Conservation (phyloP, 2,888 invertebrate species). For the Drosophila algonquin region DNA sequence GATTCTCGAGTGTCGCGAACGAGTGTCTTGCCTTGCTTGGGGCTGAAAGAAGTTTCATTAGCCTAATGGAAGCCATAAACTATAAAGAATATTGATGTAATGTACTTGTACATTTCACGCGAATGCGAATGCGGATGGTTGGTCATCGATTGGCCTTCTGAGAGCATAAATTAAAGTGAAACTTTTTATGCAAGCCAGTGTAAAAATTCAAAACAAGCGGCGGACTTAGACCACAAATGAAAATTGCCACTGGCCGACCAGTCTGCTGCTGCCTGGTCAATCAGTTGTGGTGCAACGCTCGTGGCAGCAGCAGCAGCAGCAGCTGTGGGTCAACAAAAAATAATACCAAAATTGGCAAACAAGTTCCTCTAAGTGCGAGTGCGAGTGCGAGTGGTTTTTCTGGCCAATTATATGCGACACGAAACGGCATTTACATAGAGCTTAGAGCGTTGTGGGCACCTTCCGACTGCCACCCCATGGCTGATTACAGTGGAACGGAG, state of each 20-base stretch:
- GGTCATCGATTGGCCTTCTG: conserved; percentile 54
- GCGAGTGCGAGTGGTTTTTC: conserved; percentile 2
- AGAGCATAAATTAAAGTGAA: conserved; percentile 52
- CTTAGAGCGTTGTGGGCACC: neutral
- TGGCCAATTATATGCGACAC: conserved; percentile 43
- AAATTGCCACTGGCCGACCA: neutral
- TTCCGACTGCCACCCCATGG: conserved; percentile 5
- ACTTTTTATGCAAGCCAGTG: conserved; percentile 48
- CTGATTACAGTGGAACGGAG: neutral
- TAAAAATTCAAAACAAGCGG: conserved; percentile 16
- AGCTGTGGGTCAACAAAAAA: neutral
- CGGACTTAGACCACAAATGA: conserved; percentile 16
- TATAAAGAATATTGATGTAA: conserved; percentile 25
- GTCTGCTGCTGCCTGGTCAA: conserved; percentile 38
- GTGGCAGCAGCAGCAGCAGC: conserved; percentile 36
- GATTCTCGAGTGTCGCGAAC: neutral
- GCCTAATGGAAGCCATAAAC: conserved; percentile 33
- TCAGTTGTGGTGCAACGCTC: conserved; percentile 50
- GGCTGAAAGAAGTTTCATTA: neutral
- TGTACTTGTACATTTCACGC: conserved; percentile 25
- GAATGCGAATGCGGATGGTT: conserved; percentile 20
- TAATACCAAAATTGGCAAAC: conserved; percentile 63
- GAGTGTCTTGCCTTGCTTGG: no score
- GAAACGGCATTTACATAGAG: conserved; percentile 30
- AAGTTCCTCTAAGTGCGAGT: conserved; percentile 44